Evolutionary conservation across 2,113 vertebrate genomes (phyloP).

Genomic region (Alethe diademata): DNA sequence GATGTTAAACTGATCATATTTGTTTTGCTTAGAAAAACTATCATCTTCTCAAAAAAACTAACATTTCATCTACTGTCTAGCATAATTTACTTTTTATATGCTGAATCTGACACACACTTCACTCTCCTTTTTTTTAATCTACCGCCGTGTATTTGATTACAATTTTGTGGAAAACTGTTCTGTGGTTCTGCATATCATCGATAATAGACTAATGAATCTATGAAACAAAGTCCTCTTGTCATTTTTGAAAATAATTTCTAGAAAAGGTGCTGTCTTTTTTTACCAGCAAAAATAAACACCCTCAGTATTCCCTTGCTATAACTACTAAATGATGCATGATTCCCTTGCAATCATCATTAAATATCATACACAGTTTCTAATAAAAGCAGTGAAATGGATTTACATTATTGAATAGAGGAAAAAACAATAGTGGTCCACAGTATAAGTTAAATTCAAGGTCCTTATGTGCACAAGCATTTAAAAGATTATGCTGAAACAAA

Average conservation of each 20-base stretch:
- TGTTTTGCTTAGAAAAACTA: neutral
- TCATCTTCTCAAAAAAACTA: neutral
- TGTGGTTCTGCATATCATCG: neutral
- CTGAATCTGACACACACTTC: neutral
- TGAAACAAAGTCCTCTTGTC: neutral
- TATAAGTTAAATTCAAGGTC: neutral
- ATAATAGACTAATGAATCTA: neutral
- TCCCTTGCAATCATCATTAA: neutral
- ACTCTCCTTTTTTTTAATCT: neutral
- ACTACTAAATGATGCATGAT: neutral
- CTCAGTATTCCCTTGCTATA: neutral
- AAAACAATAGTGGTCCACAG: neutral
- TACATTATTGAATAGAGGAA: neutral
- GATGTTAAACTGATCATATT: neutral
- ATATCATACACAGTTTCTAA: neutral
- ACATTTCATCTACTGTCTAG: neutral
- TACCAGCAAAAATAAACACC: neutral
- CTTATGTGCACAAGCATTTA: neutral
- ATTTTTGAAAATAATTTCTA: neutral
- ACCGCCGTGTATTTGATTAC: neutral
- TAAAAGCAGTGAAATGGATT: neutral
- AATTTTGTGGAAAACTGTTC: neutral
- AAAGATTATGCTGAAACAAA: slow-evolving; percentile 25
- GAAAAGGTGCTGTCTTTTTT: neutral
- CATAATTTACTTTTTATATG: neutral